A percentile compares a stretch with the other conserved stretches of the same genome.
These are phyloP conservation scores for Drosophila nr. perissopoda DNA, from an alignment of 2,888 invertebrate species.

Conservation along the genomic window DNA sequence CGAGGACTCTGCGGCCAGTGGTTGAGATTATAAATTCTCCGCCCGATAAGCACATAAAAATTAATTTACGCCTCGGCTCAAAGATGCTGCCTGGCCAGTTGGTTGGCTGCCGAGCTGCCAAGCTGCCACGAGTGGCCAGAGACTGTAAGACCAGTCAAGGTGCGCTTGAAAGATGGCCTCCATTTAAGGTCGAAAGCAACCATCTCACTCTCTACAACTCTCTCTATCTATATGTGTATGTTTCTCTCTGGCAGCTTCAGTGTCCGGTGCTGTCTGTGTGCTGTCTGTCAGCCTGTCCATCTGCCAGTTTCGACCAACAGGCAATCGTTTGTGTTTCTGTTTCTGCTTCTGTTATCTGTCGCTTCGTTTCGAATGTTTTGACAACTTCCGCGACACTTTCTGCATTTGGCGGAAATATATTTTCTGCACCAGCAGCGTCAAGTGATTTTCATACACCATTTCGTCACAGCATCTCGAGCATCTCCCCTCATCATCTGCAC, in stretches of 20 bases:
- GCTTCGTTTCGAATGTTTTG: slow-evolving; percentile 69
- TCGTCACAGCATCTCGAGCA: slow-evolving; percentile 30
- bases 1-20: slow-evolving; percentile 20
- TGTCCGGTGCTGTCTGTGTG: slow-evolving; percentile 3
- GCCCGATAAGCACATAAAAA: slow-evolving; percentile 57
- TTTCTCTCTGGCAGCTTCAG: not conserved
- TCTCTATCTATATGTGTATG: not conserved
- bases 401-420: slow-evolving; percentile 76
- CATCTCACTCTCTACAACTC: not conserved
- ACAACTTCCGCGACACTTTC: slow-evolving; percentile 79
- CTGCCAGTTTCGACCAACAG: slow-evolving; percentile 34
- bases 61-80: slow-evolving; percentile 55
- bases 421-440: slow-evolving; percentile 37
- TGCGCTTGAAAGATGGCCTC: slow-evolving; percentile 41
- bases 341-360: slow-evolving; percentile 41
- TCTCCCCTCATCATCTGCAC: not conserved
- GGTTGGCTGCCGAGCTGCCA: slow-evolving; percentile 1
- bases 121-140: slow-evolving; percentile 3
- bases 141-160: slow-evolving; percentile 40
- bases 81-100: slow-evolving; percentile 26
- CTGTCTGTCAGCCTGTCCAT: slow-evolving; percentile 21
- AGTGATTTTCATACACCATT: slow-evolving; percentile 55
- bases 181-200: slow-evolving; percentile 33
- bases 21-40: slow-evolving; percentile 54
- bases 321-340: slow-evolving; percentile 21